Conservation (phyloP, 1,140 invertebrate species). For the Elymnias hypermnestra region DNA sequence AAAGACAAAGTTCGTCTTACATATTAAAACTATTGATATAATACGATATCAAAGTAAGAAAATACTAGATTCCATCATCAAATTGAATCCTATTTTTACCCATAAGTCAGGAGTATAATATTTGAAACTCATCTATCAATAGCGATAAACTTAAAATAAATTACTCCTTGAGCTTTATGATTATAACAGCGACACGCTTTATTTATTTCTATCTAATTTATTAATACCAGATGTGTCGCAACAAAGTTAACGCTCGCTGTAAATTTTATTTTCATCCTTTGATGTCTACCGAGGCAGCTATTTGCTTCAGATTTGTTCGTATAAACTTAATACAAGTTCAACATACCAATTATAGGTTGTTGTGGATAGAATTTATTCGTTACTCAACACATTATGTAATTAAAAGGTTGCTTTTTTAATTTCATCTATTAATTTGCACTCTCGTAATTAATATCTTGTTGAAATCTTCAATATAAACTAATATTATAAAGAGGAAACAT, state of each 20-base stretch:
- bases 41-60: too few species aligned
- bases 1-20: too few species aligned
- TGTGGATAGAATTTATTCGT: not conserved
- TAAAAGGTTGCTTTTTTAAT: too few species aligned
- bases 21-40: too few species aligned
- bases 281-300: slow-evolving; percentile 42
- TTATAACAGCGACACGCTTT: slow-evolving; percentile 25
- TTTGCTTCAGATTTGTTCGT: not conserved
- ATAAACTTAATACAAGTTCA: slow-evolving; percentile 1
- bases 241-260: slow-evolving; percentile 13
- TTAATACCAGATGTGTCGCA: slow-evolving; percentile 3
- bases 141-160: not conserved
- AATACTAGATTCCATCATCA: too few species aligned
- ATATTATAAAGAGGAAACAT: too few species aligned
- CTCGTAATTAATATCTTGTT: too few species aligned
- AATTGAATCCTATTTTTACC: too few species aligned
- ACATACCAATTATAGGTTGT: not conserved
- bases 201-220: slow-evolving; percentile 31
- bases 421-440: too few species aligned
- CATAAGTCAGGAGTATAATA: too few species aligned
- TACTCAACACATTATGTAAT: not conserved
- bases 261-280: slow-evolving; percentile 49
- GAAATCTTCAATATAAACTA: too few species aligned
- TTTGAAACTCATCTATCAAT: not conserved
- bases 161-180: slow-evolving; percentile 1